Base-by-base conservation (phyloP, 2,888 invertebrate species). In the Trichogramma evanescens region DNA sequence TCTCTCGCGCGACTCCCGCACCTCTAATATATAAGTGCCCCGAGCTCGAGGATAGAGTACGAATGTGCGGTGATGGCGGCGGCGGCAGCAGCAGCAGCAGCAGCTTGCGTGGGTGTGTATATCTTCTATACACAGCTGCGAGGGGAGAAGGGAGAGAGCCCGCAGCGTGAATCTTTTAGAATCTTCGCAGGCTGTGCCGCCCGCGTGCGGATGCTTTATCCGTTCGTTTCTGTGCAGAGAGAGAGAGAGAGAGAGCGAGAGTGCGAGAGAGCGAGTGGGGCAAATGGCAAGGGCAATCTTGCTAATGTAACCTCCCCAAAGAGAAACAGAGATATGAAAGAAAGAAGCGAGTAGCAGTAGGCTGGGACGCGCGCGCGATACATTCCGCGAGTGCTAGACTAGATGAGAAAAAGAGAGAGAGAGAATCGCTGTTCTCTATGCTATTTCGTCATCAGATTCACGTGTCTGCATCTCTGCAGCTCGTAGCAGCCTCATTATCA, bases 211-310 rank as follows among this genome's bases (percentile, higher is more conserved):
- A 26, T 26, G 26, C 26, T 26, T 26, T 26, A 26, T 26, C 26
- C 26, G 26, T 26, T 26, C 26, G 26, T 26, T 26, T 26, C 26
- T 26, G 26, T 63, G 61, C 63, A 64, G 26, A 26, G 26, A 26
- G 26, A 26, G 62, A 61, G 63, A 63, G 64, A 59, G 66, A 57
- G 59, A 57, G 62, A 61, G 61, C 59, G 58, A 63, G 62, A 63
- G n/a, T n/a, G n/a, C 59, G 59, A 56, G 62, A 61, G 63, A 63
- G 62, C 60, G 61, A 63, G 61, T 58, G 42, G 38, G 41, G 49
- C 56, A 42, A 59, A 59, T 66, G 68, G 67, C 69, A 66, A 69
- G 68, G 73, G 72, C 72, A 73, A 73, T 73, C 71, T 72, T 71
- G 72, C 73, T 73, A 73, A 73, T 72, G 73, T 72, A 73, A 69